phyloP scores from a whole-genome alignment of 2,888 invertebrate genomes.

The Chrysina gloriosa region DNA sequence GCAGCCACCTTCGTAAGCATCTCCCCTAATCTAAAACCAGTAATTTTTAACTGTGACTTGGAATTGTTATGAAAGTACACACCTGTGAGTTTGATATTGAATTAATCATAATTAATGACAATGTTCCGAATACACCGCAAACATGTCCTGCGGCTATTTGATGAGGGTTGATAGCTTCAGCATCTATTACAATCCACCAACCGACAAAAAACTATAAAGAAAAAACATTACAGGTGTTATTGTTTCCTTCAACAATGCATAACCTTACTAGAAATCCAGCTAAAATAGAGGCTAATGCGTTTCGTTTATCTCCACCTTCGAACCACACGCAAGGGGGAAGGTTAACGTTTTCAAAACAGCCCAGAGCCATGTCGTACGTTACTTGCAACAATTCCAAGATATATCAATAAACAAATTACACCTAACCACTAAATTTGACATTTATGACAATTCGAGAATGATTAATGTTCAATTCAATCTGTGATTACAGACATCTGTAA shows the following conservation, averaged over 20 bases:
- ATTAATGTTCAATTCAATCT: background rate
- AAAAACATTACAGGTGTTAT: slow-evolving; percentile 41
- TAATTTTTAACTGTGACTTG: background rate
- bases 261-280: slow-evolving; percentile 86
- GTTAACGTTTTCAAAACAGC: slow-evolving; percentile 76
- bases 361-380: slow-evolving; percentile 7
- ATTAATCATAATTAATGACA: slow-evolving; percentile 97
- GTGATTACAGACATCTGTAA: no score
- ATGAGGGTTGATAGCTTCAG: slow-evolving; percentile 81
- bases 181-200: slow-evolving; percentile 99
- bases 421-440: background rate
- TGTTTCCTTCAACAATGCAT: background rate
- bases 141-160: slow-evolving; percentile 85
- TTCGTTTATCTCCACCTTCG: slow-evolving; percentile 87
- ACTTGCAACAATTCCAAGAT: background rate
- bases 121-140: slow-evolving; percentile 93
- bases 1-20: slow-evolving; percentile 85
- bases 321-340: slow-evolving; percentile 85
- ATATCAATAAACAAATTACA: background rate
- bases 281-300: slow-evolving; percentile 85
- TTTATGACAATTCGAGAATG: background rate
- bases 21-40: slow-evolving; percentile 75
- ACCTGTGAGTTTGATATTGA: slow-evolving; percentile 95
- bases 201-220: slow-evolving; percentile 88
- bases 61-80: slow-evolving; percentile 24